Evolutionary conservation across 2,797 vertebrate genomes (phyloP).

Genomic region (Lateolabrax maculatus): DNA sequence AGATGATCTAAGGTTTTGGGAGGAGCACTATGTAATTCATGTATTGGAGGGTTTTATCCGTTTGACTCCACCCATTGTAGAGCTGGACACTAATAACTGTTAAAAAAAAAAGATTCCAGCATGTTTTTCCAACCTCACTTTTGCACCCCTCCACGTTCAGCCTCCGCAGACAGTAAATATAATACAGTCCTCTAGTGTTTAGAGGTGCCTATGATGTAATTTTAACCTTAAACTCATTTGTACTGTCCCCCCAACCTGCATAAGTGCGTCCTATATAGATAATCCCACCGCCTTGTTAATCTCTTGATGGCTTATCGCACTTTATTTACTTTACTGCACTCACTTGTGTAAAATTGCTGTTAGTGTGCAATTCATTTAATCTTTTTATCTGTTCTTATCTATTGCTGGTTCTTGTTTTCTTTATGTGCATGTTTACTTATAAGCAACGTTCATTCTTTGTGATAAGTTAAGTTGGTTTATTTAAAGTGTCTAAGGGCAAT

Average conservation of each 20-base stretch:
- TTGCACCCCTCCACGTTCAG: not conserved
- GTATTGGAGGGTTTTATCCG: constrained; percentile 53
- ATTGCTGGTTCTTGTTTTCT: not conserved
- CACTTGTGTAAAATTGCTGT: constrained; percentile 19
- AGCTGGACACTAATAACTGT: constrained; percentile 5
- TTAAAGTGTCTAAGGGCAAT: not conserved
- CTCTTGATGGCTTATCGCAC: constrained; percentile 56
- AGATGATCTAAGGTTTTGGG: constrained; percentile 73
- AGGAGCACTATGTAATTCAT: constrained; percentile 75
- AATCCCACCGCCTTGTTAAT: constrained; percentile 62
- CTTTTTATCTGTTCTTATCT: constrained; percentile 14
- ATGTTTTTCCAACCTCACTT: constrained; percentile 1
- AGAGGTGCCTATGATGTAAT: constrained; percentile 33
- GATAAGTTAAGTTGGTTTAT: not conserved
- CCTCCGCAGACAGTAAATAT: constrained; percentile 14
- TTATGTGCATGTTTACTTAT: not conserved
- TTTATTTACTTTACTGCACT: constrained; percentile 43
- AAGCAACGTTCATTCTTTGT: not conserved
- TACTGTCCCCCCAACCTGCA: constrained; percentile 8
- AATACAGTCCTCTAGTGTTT: not conserved
- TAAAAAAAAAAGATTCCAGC: too few relatives aligned
- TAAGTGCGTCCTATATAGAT: constrained; percentile 45
- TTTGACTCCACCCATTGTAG: constrained; percentile 56
- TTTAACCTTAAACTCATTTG: constrained; percentile 48
- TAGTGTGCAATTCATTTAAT: constrained; percentile 15